Evolutionary conservation across 2,113 vertebrate species (phyloP).

Genomic region (Hyaena hyaena): DNA sequence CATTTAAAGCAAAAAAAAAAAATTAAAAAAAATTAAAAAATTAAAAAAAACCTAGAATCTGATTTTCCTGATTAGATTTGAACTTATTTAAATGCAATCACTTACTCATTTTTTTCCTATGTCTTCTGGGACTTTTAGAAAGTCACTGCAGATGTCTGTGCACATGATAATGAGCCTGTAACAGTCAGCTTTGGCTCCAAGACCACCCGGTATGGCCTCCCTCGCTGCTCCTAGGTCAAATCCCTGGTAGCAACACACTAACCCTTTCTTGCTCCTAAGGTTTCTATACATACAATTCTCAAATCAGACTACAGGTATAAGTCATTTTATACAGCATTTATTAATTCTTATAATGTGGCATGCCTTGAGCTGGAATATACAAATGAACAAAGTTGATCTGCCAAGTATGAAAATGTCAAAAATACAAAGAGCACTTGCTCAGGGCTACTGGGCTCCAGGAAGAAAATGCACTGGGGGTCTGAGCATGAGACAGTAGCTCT

Average conservation of each 20-base stretch:
- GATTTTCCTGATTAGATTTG: slow-evolving; percentile 61
- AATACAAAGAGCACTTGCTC: background rate
- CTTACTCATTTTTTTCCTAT: slow-evolving; percentile 21
- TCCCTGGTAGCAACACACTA: background rate
- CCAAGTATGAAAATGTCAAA: background rate
- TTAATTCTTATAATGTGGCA: background rate
- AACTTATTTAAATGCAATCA: slow-evolving; percentile 63
- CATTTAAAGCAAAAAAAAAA: slow-evolving; percentile 45
- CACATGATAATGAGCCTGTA: background rate
- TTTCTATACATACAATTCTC: slow-evolving; percentile 29
- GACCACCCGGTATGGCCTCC: background rate
- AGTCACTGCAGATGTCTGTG: background rate
- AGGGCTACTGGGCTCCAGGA: background rate
- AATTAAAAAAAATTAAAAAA: background rate
- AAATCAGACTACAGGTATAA: background rate
- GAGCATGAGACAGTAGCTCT: background rate
- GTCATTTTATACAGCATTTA: background rate
- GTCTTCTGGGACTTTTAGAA: slow-evolving; percentile 19
- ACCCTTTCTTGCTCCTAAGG: background rate
- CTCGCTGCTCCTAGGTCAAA: background rate
- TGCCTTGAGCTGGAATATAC: background rate
- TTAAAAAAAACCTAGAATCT: slow-evolving; percentile 34
- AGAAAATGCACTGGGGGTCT: background rate
- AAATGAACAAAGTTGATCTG: background rate
- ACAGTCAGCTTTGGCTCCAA: background rate